Conservation (phyloP, 2,888 invertebrate species). For the Erebia ligea region DNA sequence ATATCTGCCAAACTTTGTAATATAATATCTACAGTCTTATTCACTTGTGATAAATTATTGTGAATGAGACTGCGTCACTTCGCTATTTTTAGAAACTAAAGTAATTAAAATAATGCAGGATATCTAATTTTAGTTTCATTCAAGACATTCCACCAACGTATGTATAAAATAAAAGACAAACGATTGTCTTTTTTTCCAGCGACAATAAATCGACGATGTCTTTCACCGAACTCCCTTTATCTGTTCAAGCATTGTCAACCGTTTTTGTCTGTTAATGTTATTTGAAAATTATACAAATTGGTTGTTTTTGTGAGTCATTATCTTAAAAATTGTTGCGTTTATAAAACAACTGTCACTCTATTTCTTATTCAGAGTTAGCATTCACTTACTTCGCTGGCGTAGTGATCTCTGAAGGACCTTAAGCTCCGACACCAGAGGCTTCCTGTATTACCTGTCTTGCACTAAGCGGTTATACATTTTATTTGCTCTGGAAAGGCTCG, state of each 20-base stretch:
- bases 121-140: not conserved
- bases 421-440: too few relatives aligned
- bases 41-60: too few relatives aligned
- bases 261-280: conserved; percentile 15
- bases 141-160: not conserved
- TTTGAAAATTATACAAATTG: conserved; percentile 13
- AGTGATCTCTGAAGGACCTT: too few relatives aligned
- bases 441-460: too few relatives aligned
- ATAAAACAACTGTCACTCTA: not conserved
- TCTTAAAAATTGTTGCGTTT: not conserved
- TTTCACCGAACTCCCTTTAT: conserved; percentile 7
- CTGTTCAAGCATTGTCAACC: not conserved
- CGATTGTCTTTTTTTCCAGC: not conserved
- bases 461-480: too few relatives aligned
- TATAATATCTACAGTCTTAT: too few relatives aligned
- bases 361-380: not conserved
- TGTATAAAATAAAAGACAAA: not conserved
- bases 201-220: conserved; percentile 9
- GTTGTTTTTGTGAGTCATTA: not conserved
- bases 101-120: too few relatives aligned
- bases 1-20: too few relatives aligned
- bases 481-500: too few relatives aligned
- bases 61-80: too few relatives aligned
- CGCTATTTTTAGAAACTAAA: too few relatives aligned
- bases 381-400: too few relatives aligned